Evolutionary conservation across 2,113 vertebrate genomes (phyloP).

Genomic region (Menura novaehollandiae): DNA sequence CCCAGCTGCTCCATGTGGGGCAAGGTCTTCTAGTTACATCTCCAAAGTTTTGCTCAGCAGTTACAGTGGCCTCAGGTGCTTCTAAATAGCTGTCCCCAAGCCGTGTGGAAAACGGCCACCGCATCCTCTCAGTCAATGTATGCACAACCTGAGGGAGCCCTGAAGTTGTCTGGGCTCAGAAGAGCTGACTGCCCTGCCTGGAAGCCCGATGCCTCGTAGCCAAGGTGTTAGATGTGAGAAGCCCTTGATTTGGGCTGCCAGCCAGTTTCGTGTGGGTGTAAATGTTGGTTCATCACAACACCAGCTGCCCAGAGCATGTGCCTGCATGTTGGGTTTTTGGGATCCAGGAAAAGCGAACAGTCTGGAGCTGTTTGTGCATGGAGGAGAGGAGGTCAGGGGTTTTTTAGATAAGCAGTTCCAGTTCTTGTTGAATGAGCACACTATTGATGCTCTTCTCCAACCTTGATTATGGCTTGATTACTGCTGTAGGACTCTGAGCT

Average conservation of each 20-base stretch:
- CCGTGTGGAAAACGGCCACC: rapidly evolving
- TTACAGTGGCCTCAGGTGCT: neutral
- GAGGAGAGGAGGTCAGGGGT: neutral
- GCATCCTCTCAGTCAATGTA: rapidly evolving
- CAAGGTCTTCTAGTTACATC: neutral
- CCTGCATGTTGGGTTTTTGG: neutral
- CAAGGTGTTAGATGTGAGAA: neutral
- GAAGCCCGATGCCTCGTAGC: neutral
- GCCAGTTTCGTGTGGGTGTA: neutral
- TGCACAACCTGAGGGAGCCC: neutral
- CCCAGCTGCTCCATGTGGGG: neutral
- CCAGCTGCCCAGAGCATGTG: neutral
- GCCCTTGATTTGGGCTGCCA: neutral
- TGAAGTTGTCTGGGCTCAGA: neutral
- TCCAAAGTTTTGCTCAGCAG: neutral
- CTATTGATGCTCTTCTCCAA: neutral
- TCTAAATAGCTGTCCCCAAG: neutral
- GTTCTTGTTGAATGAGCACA: neutral
- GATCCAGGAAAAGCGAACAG: neutral
- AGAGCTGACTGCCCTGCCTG: neutral
- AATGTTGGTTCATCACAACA: neutral
- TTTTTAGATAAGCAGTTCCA: neutral
- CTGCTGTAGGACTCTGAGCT: neutral
- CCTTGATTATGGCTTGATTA: neutral
- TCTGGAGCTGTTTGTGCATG: neutral